phyloP scores from a whole-genome alignment of 2,797 vertebrate genomes.

The Acropternis orthonyx region DNA sequence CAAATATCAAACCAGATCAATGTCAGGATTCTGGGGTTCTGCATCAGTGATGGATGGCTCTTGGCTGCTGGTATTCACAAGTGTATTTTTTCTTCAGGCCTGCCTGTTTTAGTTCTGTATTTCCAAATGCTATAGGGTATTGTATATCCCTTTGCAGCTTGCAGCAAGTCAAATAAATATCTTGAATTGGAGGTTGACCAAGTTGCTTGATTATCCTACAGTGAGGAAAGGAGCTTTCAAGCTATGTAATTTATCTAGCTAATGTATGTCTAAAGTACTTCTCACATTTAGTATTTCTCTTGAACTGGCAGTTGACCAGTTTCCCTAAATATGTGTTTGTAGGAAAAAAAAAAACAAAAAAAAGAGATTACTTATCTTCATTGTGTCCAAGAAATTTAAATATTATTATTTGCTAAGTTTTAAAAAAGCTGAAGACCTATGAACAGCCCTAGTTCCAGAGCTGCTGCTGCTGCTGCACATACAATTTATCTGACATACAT shows the following conservation, averaged over 20 bases:
- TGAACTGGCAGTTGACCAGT: constrained; percentile 11
- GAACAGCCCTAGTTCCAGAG: not conserved
- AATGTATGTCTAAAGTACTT: constrained; percentile 16
- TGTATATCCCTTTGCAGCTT: constrained; percentile 30
- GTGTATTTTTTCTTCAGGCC: constrained; percentile 22
- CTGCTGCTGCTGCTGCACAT: not conserved
- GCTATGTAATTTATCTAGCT: constrained; percentile 31
- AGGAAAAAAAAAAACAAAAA: not conserved
- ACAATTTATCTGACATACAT: not conserved
- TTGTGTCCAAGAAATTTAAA: constrained; percentile 28
- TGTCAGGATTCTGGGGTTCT: constrained; percentile 47
- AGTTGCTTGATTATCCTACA: constrained; percentile 48
- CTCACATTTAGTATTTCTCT: constrained; percentile 29
- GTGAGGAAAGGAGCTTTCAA: constrained; percentile 52
- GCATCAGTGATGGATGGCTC: constrained; percentile 38
- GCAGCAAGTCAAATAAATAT: constrained; percentile 62
- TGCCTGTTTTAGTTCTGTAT: constrained; percentile 22
- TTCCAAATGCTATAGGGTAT: constrained; percentile 30
- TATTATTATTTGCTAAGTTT: constrained; percentile 25
- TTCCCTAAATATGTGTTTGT: not conserved
- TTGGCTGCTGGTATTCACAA: constrained; percentile 52
- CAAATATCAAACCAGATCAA: constrained; percentile 51
- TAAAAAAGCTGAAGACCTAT: not conserved
- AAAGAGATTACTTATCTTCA: constrained; percentile 14
- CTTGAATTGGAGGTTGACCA: constrained; percentile 49